phyloP scores from a whole-genome alignment of 2,797 vertebrate genomes.

The Pyrocephalus nanus region DNA sequence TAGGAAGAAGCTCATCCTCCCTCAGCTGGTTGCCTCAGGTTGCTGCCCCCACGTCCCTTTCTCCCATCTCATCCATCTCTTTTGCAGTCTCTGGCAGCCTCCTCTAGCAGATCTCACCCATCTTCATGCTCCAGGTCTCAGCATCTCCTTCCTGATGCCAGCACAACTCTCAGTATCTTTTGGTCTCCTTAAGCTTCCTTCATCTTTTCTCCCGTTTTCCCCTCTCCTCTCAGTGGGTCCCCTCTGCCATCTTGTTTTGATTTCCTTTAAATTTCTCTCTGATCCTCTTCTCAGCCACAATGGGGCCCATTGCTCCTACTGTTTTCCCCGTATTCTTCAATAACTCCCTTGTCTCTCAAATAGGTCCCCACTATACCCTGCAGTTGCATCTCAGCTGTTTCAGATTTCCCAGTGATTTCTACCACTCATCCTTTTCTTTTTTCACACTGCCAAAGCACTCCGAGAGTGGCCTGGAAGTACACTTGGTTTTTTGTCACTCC shows the following conservation, averaged over 20 bases:
- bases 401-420: background rate
- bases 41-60: background rate
- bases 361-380: background rate
- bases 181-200: background rate
- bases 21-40: background rate
- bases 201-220: background rate
- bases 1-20: background rate
- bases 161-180: background rate
- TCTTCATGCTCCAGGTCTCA: background rate
- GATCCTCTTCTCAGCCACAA: background rate
- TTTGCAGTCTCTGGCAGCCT: background rate
- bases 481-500: conserved; percentile 19
- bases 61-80: background rate
- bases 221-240: background rate
- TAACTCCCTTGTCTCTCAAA: background rate
- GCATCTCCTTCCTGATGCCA: background rate
- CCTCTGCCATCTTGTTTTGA: background rate
- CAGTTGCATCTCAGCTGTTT: background rate
- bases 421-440: background rate
- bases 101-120: background rate
- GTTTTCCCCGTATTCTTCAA: background rate
- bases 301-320: background rate
- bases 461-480: conserved; percentile 9
- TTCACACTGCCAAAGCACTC: background rate
- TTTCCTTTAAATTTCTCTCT: background rate